phyloP scores from a whole-genome alignment of 2,797 vertebrate genomes.

The Mus caroli region DNA sequence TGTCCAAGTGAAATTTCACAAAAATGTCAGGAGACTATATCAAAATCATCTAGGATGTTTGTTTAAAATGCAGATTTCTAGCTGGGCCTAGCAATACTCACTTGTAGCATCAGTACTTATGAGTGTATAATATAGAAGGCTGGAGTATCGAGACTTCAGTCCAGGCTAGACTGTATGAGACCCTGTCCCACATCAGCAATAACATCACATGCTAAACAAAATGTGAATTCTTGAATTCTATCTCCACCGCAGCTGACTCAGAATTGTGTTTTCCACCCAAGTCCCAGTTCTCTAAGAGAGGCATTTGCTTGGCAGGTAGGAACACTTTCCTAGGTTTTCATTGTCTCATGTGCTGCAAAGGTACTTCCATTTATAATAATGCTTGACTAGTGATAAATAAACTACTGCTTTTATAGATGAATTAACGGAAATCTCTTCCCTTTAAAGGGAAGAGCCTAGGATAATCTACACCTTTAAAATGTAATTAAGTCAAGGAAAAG shows the following conservation, averaged over 20 bases:
- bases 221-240: conserved; percentile 1
- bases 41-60: neutral
- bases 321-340: neutral
- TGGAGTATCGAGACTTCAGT: neutral
- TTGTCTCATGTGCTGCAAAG: neutral
- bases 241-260: conserved; percentile 20
- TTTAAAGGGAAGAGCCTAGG: conserved; percentile 50
- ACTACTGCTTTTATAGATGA: conserved; percentile 31
- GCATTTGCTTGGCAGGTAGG: neutral
- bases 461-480: conserved; percentile 50
- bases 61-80: conserved; percentile 44
- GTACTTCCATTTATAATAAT: conserved; percentile 41
- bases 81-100: neutral
- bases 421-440: conserved; percentile 33
- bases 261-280: conserved; percentile 36
- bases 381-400: conserved; percentile 36
- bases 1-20: conserved; percentile 29
- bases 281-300: neutral
- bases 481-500: conserved; percentile 29
- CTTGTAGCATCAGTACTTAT: neutral
- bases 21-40: neutral
- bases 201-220: neutral
- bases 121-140: neutral
- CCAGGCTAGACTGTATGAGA: neutral
- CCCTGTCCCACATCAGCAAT: neutral